Conservation (phyloP, 2,888 invertebrate species). For the Clostera curtula region DNA sequence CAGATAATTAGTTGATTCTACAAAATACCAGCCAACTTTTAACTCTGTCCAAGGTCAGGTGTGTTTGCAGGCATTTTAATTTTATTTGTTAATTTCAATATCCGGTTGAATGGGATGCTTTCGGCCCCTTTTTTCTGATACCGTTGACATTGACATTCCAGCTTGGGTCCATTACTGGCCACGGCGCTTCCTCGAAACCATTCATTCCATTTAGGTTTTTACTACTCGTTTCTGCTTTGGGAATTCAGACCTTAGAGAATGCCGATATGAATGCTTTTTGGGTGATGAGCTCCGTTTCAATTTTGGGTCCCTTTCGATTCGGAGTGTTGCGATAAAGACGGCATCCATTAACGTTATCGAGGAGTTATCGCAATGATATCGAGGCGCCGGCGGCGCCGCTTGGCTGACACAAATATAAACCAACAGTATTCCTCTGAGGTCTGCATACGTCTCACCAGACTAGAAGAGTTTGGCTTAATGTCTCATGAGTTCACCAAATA, state of each 20-base stretch:
- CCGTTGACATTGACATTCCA: slow-evolving; percentile 58
- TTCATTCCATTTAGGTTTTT: slow-evolving; percentile 47
- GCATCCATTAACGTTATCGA: slow-evolving; percentile 69
- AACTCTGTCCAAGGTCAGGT: neutral
- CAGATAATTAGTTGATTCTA: neutral
- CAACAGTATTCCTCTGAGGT: slow-evolving; percentile 44
- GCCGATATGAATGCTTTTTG: slow-evolving; percentile 14
- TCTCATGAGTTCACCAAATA: too few species aligned
- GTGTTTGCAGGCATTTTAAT: neutral
- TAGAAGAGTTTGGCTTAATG: too few species aligned
- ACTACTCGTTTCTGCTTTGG: slow-evolving; percentile 15
- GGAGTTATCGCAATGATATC: slow-evolving; percentile 61
- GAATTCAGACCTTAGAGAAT: slow-evolving; percentile 37
- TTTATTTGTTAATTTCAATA: slow-evolving; percentile 8
- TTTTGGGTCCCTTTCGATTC: slow-evolving; percentile 5
- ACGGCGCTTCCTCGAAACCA: slow-evolving; percentile 66
- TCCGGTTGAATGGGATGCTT: slow-evolving; percentile 35
- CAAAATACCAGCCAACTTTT: neutral
- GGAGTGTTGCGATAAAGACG: slow-evolving; percentile 48
- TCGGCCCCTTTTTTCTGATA: slow-evolving; percentile 48
- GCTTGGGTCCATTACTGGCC: slow-evolving; percentile 52
- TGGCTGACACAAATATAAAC: slow-evolving; percentile 43
- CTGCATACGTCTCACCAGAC: too few species aligned
- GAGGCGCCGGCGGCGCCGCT: slow-evolving; percentile 67
- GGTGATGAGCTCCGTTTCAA: slow-evolving; percentile 1